Conservation (phyloP, 2,113 vertebrate species). For the Gobiocypris rarus region DNA sequence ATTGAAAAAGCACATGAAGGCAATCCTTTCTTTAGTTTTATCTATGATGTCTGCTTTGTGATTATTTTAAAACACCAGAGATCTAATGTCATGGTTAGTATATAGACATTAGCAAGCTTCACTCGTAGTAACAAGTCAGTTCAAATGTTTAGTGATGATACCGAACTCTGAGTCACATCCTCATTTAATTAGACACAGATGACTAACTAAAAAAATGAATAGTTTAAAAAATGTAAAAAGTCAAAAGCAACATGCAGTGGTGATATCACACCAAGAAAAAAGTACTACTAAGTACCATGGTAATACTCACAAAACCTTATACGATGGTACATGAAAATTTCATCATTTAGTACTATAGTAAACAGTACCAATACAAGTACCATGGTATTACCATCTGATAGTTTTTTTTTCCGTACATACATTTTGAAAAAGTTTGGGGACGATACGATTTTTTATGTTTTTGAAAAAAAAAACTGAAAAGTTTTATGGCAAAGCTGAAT, state of each 20-base stretch:
- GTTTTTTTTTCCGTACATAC: neutral
- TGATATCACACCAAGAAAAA: neutral
- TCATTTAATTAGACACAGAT: neutral
- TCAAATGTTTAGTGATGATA: neutral
- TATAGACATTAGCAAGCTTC: neutral
- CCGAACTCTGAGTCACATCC: neutral
- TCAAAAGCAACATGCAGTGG: neutral
- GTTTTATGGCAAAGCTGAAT: too few species aligned
- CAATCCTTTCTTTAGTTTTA: slow-evolving; percentile 29
- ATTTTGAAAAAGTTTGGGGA: neutral
- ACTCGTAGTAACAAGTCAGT: neutral
- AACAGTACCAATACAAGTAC: neutral
- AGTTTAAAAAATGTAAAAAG: neutral
- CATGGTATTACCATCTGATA: neutral
- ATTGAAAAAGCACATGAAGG: neutral
- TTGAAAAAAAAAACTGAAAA: too few species aligned
- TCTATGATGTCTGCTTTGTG: neutral
- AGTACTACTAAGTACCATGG: neutral
- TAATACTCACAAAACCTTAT: neutral
- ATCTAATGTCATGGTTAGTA: neutral
- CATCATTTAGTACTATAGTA: neutral
- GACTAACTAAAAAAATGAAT: neutral
- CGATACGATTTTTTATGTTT: neutral
- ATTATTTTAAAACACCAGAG: slow-evolving; percentile 2
- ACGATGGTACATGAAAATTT: too few species aligned